Base-by-base conservation (phyloP, 2,888 invertebrate genomes). In the Andrena haemorrhoa region DNA sequence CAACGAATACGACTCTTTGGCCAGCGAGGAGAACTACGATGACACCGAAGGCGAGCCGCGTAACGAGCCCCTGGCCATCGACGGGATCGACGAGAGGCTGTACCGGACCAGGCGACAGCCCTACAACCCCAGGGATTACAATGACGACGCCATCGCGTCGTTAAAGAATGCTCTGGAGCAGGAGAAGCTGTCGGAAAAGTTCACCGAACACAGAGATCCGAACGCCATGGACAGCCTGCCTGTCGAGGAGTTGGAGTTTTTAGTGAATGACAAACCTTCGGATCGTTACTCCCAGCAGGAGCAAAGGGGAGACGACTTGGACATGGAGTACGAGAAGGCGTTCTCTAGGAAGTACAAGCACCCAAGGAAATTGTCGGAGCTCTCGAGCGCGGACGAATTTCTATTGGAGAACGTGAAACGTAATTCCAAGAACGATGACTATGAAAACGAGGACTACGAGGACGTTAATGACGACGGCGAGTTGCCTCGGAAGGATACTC, bases 271-370 rank as follows among this genome's bases (percentile, higher is more conserved):
- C 4, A 71, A 75, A 5, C 51, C 74, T 7, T 29, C 76, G 0
- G 41, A 26, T 1, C 80, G 80, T 49, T 83, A 85, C 49, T 49
- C 66, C 0, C 60, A 77, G 16, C 33, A 56, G 0, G 70, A 78
- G 1, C 41, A 83, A 8, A 10, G 31, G 0, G 66, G 64, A 0
- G 51, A 26, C 8, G 74, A 79, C 20, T 58, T 79, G 0, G 82
- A 83, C 0, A 83, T 82, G 0, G 86, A 89, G 31, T 90, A 92
- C 56, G 91, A 89, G 58, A 89, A 86, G 29, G 73, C 82, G 1
- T 92, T 92, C 41, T 85, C 91, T 0, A 79, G 83, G 35, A 92
- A 91, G 72, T 91, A 92, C 64, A 89, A 90, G 41, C 84, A 79
- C 23, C 84, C 75, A 0, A 86, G 72, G 7, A 79, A 81, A 66